Percentiles rank a stretch among this genome's conserved stretches.
Conservation (phyloP, 2,797 vertebrate species). For the Lepus oiostolus region DNA sequence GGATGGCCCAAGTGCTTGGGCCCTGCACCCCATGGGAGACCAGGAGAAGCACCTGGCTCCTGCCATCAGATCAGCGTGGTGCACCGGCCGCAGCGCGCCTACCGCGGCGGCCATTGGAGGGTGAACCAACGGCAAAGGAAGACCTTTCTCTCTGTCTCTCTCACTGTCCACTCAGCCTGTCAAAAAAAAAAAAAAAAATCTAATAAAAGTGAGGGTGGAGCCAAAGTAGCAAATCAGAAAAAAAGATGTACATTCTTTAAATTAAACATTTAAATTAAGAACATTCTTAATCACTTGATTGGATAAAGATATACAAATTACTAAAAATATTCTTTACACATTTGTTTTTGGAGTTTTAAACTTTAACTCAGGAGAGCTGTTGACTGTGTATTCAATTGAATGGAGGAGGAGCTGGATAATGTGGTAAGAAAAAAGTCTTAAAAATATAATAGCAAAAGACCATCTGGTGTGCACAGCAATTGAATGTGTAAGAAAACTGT, state of each 20-base stretch:
- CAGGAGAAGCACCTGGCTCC: too few relatives aligned
- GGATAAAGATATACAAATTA: slow-evolving; percentile 21
- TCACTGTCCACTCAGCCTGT: too few relatives aligned
- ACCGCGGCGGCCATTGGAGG: too few relatives aligned
- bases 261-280: not conserved
- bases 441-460: slow-evolving; percentile 41
- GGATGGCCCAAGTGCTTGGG: too few relatives aligned
- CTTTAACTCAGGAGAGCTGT: not conserved
- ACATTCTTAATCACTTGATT: not conserved
- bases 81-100: too few relatives aligned
- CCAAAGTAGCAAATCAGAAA: not conserved
- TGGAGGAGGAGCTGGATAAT: not conserved
- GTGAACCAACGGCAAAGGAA: too few relatives aligned
- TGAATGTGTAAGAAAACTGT: slow-evolving; percentile 61
- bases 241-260: too few relatives aligned
- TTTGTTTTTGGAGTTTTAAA: slow-evolving; percentile 55
- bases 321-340: slow-evolving; percentile 20
- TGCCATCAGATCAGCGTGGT: too few relatives aligned
- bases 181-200: not conserved
- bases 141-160: too few relatives aligned
- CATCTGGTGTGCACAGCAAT: slow-evolving; percentile 37
- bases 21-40: too few relatives aligned
- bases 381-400: slow-evolving; percentile 9
- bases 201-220: not conserved
- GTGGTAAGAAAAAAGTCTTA: slow-evolving; percentile 36